A percentile compares a stretch with the other conserved stretches of the same genome.
These are phyloP conservation scores for Pseudochirops corinnae DNA, from an alignment of 2,797 vertebrate species.

Conservation along the genomic window DNA sequence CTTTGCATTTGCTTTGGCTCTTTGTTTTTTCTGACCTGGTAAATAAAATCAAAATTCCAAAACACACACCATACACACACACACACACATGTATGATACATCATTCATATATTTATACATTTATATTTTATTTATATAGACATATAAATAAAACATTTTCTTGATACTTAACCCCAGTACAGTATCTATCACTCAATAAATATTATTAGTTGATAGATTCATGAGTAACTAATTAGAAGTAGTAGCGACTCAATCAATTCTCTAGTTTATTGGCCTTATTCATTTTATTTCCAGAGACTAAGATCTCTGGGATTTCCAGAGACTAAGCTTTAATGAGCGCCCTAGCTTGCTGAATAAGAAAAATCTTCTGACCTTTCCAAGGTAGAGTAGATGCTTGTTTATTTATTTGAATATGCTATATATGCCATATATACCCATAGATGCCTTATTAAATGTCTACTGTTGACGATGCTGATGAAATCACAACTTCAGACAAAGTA, in stretches of 20 bases:
- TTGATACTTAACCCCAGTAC: too few species aligned
- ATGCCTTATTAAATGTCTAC: neutral
- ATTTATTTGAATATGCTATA: neutral
- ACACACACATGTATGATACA: too few species aligned
- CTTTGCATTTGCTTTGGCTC: neutral
- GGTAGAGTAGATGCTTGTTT: neutral
- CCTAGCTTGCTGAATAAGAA: neutral
- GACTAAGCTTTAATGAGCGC: neutral
- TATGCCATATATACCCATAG: neutral
- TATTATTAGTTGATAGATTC: too few species aligned
- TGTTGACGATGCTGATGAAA: neutral
- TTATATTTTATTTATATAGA: too few species aligned
- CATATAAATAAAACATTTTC: too few species aligned
- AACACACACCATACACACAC: too few species aligned
- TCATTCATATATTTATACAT: too few species aligned
- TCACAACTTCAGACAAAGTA: neutral
- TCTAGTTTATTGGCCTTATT: neutral
- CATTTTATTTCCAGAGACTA: neutral
- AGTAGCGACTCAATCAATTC: neutral
- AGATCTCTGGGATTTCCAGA: too few species aligned
- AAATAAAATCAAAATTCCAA: too few species aligned
- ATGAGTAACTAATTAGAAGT: neutral
- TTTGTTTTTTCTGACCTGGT: neutral
- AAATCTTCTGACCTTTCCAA: neutral
- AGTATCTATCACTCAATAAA: too few species aligned